Base-by-base conservation (phyloP, 2,888 invertebrate species). In the Mimachlamys varia region DNA sequence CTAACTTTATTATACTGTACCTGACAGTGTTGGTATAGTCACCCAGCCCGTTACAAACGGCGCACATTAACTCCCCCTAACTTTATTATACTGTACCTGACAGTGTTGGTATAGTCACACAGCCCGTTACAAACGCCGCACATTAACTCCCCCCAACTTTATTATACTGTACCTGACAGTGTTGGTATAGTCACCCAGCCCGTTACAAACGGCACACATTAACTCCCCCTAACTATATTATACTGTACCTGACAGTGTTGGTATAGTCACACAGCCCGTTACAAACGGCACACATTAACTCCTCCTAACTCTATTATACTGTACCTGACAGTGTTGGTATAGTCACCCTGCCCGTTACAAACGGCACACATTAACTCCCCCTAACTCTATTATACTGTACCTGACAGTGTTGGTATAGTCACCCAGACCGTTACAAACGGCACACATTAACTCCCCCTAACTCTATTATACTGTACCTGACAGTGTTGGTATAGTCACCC, bases 151-250 rank as follows among this genome's bases (percentile, higher is more conserved):
- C 76, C 33, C 33, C 33, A 33, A 76, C 33, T 76, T 33, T 0
- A n/a, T 44, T 19, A 53, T 53, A 53, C 90, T 91, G 62, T 92
- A 95, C 95, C 95, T 95, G 92, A 95, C 95, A 91, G 94, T 94
- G 89, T 94, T 93, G 88, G 94, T 91, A 62, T 90, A 91, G 15
- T 91, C 90, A 0, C 95, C 95, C n/a, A 93, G 91, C 38, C 93
- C 90, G 89, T 93, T 93, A 91, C 95, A 96, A 37, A 94, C 94
- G 33, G 93, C 58, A 58, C 58, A 58, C 58, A 58, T 58, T 19
- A 58, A 58, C 58, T 58, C 22, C n/a, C 58, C 58, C 19, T 58
- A n/a, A 58, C n/a, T 58, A 58, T n/a, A n/a, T 22, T n/a, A 22
- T 58, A 22, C 19, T n/a, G 1, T 58, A 22, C 22, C 58, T 58